A percentile compares a stretch with the other conserved stretches of the same genome.
Evolutionary conservation across 2,113 vertebrate genomes (phyloP).

Genomic region (Stigmatopora nigra): DNA sequence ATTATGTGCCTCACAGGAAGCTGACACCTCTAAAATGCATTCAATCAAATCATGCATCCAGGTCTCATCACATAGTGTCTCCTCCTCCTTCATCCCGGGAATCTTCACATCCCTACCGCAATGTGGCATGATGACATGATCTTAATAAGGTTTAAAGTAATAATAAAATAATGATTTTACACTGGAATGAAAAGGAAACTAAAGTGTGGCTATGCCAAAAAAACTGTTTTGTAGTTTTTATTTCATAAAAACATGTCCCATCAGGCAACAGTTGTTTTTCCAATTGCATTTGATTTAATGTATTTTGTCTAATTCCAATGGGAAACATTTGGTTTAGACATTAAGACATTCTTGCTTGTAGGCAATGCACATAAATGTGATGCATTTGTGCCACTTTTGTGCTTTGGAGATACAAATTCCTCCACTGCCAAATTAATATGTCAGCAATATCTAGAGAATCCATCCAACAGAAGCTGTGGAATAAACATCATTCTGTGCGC

Average conservation of each 20-base stretch:
- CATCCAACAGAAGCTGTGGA: not conserved
- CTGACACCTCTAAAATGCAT: constrained; percentile 22
- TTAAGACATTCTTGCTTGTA: not conserved
- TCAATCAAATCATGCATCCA: constrained; percentile 64
- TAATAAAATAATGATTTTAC: not conserved
- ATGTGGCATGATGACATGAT: constrained; percentile 3
- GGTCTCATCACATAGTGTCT: constrained; percentile 43
- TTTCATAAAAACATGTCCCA: not conserved
- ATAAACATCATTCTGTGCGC: not conserved
- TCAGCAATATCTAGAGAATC: not conserved
- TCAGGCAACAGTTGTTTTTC: no score
- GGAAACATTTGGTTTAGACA: not conserved
- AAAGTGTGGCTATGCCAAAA: not conserved
- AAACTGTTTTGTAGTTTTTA: no score
- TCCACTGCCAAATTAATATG: not conserved
- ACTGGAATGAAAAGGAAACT: not conserved
- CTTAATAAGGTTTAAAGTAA: not conserved
- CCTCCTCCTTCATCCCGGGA: constrained; percentile 11
- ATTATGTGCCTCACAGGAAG: constrained; percentile 52
- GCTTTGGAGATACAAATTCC: not conserved
- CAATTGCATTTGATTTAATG: not conserved
- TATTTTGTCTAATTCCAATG: not conserved
- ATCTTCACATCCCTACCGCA: constrained; percentile 10
- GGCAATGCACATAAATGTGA: not conserved
- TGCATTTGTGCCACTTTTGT: not conserved